A percentile compares a stretch with the other conserved stretches of the same genome.
Evolutionary conservation across 2,113 vertebrate species (phyloP).

Genomic region (Apteryx mantelli): DNA sequence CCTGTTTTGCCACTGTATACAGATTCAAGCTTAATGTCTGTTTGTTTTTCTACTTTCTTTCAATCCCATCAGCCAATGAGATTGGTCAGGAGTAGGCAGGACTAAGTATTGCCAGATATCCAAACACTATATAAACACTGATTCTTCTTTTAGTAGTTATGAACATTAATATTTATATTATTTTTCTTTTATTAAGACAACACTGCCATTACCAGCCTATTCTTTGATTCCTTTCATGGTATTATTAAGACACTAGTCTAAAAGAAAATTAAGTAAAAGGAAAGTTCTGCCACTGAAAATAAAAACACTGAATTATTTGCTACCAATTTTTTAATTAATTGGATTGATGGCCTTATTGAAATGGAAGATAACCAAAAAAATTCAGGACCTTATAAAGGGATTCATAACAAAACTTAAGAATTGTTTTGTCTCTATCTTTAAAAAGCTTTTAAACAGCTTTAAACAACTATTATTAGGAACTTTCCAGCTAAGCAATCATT

Average conservation of each 20-base stretch:
- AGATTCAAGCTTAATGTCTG: neutral
- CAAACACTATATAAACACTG: neutral
- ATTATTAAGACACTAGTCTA: neutral
- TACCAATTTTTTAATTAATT: neutral
- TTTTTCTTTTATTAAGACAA: neutral
- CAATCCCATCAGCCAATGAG: neutral
- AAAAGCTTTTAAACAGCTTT: neutral
- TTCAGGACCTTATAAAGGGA: neutral
- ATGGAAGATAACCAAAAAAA: neutral
- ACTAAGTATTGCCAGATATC: neutral
- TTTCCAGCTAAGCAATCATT: neutral
- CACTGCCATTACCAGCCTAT: neutral
- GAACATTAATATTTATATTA: neutral
- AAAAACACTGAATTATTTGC: neutral
- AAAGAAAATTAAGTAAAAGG: neutral
- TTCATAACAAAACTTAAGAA: neutral
- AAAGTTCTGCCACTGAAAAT: neutral
- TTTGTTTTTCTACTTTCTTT: neutral
- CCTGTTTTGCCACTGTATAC: neutral
- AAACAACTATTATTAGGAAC: neutral
- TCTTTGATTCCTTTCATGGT: neutral
- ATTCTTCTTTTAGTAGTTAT: neutral
- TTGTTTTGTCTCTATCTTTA: neutral
- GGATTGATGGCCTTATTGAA: neutral
- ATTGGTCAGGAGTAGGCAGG: neutral